phyloP scores from a whole-genome alignment of 2,113 vertebrate genomes.

The Egretta garzetta region DNA sequence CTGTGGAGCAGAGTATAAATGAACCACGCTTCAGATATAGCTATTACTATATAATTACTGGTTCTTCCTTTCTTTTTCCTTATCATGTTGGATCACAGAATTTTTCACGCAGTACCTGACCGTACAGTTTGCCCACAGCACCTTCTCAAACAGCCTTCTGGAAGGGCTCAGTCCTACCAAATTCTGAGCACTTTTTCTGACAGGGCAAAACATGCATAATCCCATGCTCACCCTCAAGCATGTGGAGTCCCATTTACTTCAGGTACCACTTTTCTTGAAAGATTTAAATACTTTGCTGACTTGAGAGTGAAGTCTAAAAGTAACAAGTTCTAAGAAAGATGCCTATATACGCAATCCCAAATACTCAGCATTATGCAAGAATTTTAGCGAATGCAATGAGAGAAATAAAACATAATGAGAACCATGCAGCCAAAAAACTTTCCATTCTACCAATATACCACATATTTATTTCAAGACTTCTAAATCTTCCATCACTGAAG shows the following conservation, averaged over 20 bases:
- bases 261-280: neutral
- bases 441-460: neutral
- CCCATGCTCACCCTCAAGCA: neutral
- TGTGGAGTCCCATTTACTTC: neutral
- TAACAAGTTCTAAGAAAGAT: neutral
- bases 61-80: neutral
- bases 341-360: neutral
- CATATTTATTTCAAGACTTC: neutral
- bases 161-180: neutral
- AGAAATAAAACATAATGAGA: neutral
- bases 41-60: neutral
- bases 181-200: neutral
- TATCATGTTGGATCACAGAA: neutral
- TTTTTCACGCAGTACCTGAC: neutral
- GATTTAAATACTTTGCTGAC: neutral
- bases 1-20: neutral
- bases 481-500: neutral
- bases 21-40: neutral
- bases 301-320: neutral
- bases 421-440: neutral
- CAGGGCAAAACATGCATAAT: neutral
- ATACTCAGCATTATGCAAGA: neutral
- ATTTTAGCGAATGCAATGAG: neutral
- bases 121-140: neutral
- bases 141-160: neutral